These are phyloP conservation scores for Selene dorsalis DNA, from an alignment of 2,797 vertebrate genomes.

Conservation along the genomic window DNA sequence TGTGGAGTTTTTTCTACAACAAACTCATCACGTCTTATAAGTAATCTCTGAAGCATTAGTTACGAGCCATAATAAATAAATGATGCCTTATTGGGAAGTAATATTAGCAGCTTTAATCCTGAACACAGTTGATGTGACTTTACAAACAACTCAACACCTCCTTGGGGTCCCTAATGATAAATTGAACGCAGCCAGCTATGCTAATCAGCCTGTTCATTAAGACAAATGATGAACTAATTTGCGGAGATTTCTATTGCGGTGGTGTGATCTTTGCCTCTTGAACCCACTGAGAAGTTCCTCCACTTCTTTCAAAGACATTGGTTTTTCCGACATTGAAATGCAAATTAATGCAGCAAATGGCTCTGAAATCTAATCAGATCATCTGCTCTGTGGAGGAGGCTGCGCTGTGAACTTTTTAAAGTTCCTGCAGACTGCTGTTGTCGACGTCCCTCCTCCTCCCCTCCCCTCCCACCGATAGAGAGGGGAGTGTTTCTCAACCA, in stretches of 20 bases:
- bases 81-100: background rate
- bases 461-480: background rate
- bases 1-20: too few species aligned
- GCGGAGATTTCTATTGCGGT: slow-evolving; percentile 38
- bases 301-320: slow-evolving; percentile 49
- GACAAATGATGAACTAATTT: slow-evolving; percentile 37
- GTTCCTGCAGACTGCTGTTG: background rate
- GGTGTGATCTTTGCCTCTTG: slow-evolving; percentile 38
- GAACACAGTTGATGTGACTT: background rate
- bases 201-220: slow-evolving; percentile 52
- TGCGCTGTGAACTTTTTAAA: slow-evolving; percentile 15
- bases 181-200: slow-evolving; percentile 23
- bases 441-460: background rate
- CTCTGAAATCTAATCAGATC: slow-evolving; percentile 45
- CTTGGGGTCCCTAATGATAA: slow-evolving; percentile 9
- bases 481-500: slow-evolving; percentile 4
- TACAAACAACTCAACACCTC: background rate
- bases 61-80: background rate
- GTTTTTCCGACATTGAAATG: slow-evolving; percentile 51
- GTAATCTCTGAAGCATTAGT: background rate
- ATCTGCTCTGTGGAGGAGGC: slow-evolving; percentile 31
- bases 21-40: background rate
- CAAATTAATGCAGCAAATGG: slow-evolving; percentile 45
- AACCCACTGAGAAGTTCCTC: slow-evolving; percentile 31
- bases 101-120: background rate